phyloP scores from a whole-genome alignment of 2,888 invertebrate genomes.

The Timandra comae region DNA sequence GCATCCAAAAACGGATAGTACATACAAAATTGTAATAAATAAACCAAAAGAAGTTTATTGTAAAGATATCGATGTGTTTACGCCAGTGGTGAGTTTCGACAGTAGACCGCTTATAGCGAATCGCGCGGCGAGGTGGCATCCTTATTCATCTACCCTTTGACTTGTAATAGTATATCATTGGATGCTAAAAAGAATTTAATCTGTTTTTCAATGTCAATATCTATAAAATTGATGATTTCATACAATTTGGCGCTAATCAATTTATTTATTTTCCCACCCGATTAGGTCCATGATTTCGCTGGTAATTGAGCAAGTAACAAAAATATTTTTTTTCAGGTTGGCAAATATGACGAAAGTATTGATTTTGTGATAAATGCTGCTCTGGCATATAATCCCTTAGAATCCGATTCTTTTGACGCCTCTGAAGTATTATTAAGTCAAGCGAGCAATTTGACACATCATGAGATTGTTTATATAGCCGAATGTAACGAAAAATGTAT shows the following conservation, averaged over 20 bases:
- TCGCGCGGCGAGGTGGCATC: too few species aligned
- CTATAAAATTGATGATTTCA: too few species aligned
- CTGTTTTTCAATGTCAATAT: too few species aligned
- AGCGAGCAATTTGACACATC: conserved; percentile 18
- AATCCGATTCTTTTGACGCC: conserved; percentile 9
- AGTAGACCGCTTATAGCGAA: too few species aligned
- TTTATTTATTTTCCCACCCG: too few species aligned
- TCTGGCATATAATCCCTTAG: conserved; percentile 21
- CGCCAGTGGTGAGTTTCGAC: conserved; percentile 25
- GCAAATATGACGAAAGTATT: conserved; percentile 30
- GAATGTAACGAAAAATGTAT: conserved; percentile 30
- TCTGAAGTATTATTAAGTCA: conserved; percentile 30
- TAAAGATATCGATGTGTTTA: conserved; percentile 14
- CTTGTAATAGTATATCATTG: too few species aligned
- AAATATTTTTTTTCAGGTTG: conserved; percentile 23
- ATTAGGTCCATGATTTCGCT: too few species aligned
- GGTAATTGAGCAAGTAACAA: too few species aligned
- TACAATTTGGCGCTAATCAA: too few species aligned
- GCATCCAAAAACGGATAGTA: conserved; percentile 2
- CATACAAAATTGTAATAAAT: conserved; percentile 4
- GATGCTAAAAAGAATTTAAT: too few species aligned
- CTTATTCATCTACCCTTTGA: too few species aligned
- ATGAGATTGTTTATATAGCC: conserved; percentile 21
- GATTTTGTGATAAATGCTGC: conserved; percentile 25
- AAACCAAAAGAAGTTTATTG: conserved; percentile 13